Base-by-base conservation (phyloP, 2,797 vertebrate species). In the Zalophus californianus region DNA sequence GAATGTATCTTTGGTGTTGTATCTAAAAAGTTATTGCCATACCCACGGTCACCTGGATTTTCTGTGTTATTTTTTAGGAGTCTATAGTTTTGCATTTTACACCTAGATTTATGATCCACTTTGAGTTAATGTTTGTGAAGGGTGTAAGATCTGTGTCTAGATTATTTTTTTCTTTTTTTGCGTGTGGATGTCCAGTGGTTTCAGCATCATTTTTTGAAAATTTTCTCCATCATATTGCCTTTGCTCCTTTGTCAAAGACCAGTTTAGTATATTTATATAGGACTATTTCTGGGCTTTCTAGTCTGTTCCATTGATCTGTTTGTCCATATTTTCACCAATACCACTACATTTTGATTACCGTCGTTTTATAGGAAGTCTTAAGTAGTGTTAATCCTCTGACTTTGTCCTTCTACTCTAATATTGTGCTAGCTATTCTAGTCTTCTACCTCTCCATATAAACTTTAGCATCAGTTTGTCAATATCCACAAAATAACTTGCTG, bases 391-490 rank as follows among this genome's bases (percentile, higher is more conserved):
- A 20, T 86, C 41, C 35, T 15, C 41, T 48, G 41, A 68, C 66
- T 35, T 35, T 29, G 13, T 75, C 14, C 72, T 75, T 48, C 41
- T 75, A 48, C 7, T 75, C 41, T 15, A 48, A 75, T 75, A 75
- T 29, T 44, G 25, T 73, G 25, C 72, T 73, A 7, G 41, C n/a
- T 21, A n/a, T 78, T 78, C 75, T 52, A 41, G 80, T 84, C 38
- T 64, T 84, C 32, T 77, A 29, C 10, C n/a, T 78, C 10, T 78
- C 10, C 35, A 18, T 50, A 29, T 77, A 78, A 64, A 50, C 44
- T 35, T 89, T 89, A 89, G 41, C 35, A 89, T 48, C 27, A n/a
- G 29, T 89, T 77, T 77, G 56, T 89, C 72, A 89, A 78, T 64
- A 77, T 73, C 41, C 41, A 73, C 72, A 73, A 73, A 73, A 29